Evolutionary conservation across 2,113 vertebrate species (phyloP).

Genomic region (Camelus bactrianus): DNA sequence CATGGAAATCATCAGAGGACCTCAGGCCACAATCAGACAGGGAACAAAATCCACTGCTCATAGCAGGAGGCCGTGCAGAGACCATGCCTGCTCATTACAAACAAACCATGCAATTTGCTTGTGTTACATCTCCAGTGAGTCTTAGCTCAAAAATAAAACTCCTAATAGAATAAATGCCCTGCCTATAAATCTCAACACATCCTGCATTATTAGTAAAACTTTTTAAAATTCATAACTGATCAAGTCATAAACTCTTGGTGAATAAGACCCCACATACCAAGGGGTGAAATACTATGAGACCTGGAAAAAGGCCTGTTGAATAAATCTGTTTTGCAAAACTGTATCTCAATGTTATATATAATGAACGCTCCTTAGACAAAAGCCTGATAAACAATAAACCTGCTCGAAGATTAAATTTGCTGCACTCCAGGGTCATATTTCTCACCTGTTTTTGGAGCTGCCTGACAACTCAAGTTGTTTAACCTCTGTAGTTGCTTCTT

Average conservation of each 20-base stretch:
- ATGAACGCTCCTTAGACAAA: slow-evolving; percentile 86
- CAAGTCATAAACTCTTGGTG: slow-evolving; percentile 87
- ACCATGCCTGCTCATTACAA: not conserved
- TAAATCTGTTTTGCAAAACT: slow-evolving; percentile 86
- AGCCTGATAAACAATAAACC: slow-evolving; percentile 86
- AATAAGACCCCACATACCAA: slow-evolving; percentile 83
- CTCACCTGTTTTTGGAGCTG: slow-evolving; percentile 81
- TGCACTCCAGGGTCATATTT: slow-evolving; percentile 81
- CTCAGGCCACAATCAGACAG: slow-evolving; percentile 59
- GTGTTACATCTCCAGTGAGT: slow-evolving; percentile 54
- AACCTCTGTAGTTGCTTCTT: slow-evolving; percentile 77
- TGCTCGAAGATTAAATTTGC: slow-evolving; percentile 85
- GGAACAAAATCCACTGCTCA: slow-evolving; percentile 68
- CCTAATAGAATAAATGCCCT: slow-evolving; percentile 68
- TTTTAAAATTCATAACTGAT: slow-evolving; percentile 88
- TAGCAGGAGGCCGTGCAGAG: slow-evolving; percentile 72
- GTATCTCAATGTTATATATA: slow-evolving; percentile 84
- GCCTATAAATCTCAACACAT: slow-evolving; percentile 81
- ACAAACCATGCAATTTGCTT: slow-evolving; percentile 13
- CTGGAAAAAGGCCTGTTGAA: slow-evolving; percentile 85
- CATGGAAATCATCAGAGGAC: not conserved
- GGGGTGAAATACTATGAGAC: slow-evolving; percentile 82
- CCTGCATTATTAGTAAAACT: slow-evolving; percentile 84
- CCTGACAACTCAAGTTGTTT: slow-evolving; percentile 84
- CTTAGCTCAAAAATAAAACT: slow-evolving; percentile 76